Evolutionary conservation across 2,888 invertebrate species (phyloP), one percentile per base, ranked within the genome.

Genomic region (Esperia sulphurella): DNA sequence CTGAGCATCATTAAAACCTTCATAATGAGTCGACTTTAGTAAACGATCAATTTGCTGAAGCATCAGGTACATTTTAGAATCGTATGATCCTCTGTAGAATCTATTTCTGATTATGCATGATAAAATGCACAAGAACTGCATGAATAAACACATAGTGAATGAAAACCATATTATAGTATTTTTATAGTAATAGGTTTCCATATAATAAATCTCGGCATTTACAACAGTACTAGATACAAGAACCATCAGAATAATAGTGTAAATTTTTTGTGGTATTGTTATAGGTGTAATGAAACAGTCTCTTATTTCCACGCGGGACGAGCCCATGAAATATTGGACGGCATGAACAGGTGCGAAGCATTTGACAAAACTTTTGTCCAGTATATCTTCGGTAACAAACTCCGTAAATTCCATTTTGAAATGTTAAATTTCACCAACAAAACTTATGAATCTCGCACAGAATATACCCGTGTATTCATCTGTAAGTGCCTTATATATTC

Each of bases 41-140:
- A 58, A 38, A 40, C 52, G 48, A 48, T 74, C 66, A 8, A 73
- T 50, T 54, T 61, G 68, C 52, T 73, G 65, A 7, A 63, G 41
- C 46, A 52, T 50, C 4, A 53, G 39, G 49, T 59, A 68, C 14
- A 71, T 46, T 33, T 54, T 49, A 0, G 59, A 33, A 41, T 61
- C 63, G 4, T 50, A 51, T 9, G 55, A 35, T 31, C 49, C 49
- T 7, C 55, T 54, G 14, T 46, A 55, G 48, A 66, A 68, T 51
- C 59, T 60, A 4, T 57, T 53, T 31, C 63, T 43, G 0, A 64
- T 44, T 6, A 63, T 49, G 41, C 58, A 61, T 1, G 48, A 10
- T 12, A 67, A 14, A 45, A 57, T 71, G 0, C 59, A 57, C 3
- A 56, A 1, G 41, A 57, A 61, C 43, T 61, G 59, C 3, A 61